phyloP scores from a whole-genome alignment of 2,113 vertebrate genomes.

The Nycticebus coucang region DNA sequence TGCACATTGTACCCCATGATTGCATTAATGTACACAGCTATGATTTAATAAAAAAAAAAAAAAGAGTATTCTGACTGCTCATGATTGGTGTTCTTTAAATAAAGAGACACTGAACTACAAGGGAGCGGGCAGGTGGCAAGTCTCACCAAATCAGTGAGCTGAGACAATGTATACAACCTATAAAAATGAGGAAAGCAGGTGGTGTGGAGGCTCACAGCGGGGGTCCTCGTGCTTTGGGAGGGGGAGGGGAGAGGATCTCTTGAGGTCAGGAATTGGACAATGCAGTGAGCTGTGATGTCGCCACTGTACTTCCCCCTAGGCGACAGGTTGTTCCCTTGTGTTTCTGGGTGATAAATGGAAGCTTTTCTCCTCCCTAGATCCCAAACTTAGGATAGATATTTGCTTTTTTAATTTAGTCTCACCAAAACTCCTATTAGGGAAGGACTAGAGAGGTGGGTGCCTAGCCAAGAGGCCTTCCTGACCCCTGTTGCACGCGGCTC shows the following conservation, averaged over 20 bases:
- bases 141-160: neutral
- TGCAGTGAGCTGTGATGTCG: too few species aligned
- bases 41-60: too few species aligned
- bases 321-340: neutral
- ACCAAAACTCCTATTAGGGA: neutral
- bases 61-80: too few species aligned
- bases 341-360: neutral
- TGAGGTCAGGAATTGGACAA: too few species aligned
- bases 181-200: neutral
- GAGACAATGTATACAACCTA: neutral
- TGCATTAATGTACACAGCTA: too few species aligned
- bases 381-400: neutral
- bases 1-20: too few species aligned
- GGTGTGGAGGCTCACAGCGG: too few species aligned
- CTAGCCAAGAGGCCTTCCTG: too few species aligned
- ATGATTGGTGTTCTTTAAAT: neutral
- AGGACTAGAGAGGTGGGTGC: neutral
- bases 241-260: too few species aligned
- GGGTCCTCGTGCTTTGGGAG: too few species aligned
- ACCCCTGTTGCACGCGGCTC: neutral
- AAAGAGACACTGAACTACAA: neutral
- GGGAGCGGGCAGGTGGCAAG: neutral
- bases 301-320: too few species aligned
- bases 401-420: neutral
- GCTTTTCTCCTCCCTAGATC: neutral